Evolutionary conservation across 2,113 vertebrate species (phyloP).

Genomic region (Channa maculata): DNA sequence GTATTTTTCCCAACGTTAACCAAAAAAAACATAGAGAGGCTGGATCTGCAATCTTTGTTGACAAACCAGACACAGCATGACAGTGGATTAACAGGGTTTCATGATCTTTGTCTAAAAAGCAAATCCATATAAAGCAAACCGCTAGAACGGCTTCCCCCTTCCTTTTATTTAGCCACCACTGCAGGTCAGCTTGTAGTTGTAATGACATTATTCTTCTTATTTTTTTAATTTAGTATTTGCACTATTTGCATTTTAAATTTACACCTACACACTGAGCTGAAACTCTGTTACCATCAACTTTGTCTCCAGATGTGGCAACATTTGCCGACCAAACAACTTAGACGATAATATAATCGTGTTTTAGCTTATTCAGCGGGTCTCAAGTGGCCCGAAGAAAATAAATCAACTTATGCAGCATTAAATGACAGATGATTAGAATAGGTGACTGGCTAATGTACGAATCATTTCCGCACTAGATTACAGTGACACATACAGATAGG

Average conservation of each 20-base stretch:
- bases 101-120: slow-evolving; percentile 33
- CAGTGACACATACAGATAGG: not conserved
- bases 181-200: too few relatives aligned
- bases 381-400: not conserved
- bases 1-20: not conserved
- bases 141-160: slow-evolving; percentile 1
- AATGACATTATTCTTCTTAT: too few relatives aligned
- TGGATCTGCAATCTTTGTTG: slow-evolving; percentile 21
- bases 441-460: too few relatives aligned
- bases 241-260: too few relatives aligned
- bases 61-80: slow-evolving; percentile 16
- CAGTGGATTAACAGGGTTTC: slow-evolving; percentile 18
- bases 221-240: too few relatives aligned
- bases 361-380: not conserved
- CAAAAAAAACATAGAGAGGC: not conserved
- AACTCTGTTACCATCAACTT: not conserved
- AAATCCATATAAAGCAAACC: not conserved
- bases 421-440: not conserved
- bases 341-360: not conserved
- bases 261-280: not conserved
- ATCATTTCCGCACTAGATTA: not conserved
- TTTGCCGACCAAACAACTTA: not conserved
- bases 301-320: not conserved
- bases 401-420: not conserved
- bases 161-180: not conserved